phyloP scores from a whole-genome alignment of 53 echinoderm and acorn worm species.

The Arbacia lixula region DNA sequence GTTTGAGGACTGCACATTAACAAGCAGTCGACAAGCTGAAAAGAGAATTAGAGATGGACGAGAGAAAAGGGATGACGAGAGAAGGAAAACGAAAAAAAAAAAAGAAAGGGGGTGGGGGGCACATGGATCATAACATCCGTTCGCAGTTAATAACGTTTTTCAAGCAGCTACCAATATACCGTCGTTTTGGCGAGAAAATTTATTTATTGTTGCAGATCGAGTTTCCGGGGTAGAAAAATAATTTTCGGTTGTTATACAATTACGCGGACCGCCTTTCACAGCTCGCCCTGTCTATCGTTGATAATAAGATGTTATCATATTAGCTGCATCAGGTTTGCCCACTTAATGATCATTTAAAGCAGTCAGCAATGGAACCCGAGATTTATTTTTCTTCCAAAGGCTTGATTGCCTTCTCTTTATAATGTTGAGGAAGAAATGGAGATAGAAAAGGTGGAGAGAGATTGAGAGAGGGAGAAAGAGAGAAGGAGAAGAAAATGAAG shows the following conservation, averaged over 20 bases:
- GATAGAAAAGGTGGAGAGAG: too few species aligned
- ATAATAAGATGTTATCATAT: conserved; percentile 42
- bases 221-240: conserved; percentile 34
- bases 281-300: conserved; percentile 5
- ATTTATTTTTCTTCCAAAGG: conserved; percentile 3
- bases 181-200: conserved; percentile 37
- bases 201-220: conserved; percentile 47
- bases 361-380: conserved; percentile 40
- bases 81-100: neutral
- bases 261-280: conserved; percentile 1
- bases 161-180: conserved; percentile 3
- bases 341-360: conserved; percentile 33
- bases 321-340: conserved; percentile 9
- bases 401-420: conserved; percentile 13
- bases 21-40: neutral
- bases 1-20: conserved; percentile 40
- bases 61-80: neutral
- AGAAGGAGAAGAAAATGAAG: too few species aligned
- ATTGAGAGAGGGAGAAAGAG: too few species aligned
- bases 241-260: conserved; percentile 45
- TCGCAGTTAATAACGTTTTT: conserved; percentile 9
- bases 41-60: conserved; percentile 12
- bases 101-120: neutral
- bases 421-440: too few species aligned
- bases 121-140: conserved; percentile 16